Evolutionary conservation across 2,113 vertebrate species (phyloP), one percentile per base, ranked within the genome.

Genomic region (Atrichornis clamosus): DNA sequence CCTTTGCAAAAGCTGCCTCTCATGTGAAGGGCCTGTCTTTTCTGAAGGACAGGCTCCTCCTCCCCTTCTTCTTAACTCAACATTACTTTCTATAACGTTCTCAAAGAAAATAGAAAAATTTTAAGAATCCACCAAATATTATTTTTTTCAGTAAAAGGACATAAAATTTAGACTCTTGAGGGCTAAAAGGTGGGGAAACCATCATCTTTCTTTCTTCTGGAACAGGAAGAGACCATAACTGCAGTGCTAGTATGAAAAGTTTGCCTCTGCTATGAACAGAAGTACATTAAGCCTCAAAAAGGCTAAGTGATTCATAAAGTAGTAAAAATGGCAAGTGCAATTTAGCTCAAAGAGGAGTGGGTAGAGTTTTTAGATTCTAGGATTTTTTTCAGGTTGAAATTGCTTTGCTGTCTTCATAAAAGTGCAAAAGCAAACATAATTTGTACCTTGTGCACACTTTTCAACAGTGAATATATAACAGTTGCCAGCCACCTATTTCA

Each of bases 401-500:
- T 4, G 32, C 88, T 96, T 97, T 67, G 2, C 39, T 77, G 28
- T 87, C 53, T 94, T 79, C 73, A 80, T 18, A 83, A 53, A 95
- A 92, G 81, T 28, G 13, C 52, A 79, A 86, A 96, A 74, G 17
- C 86, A 84, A 94, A 92, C 23, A 58, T 60, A 87, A 87, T 67
- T 81, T n/a, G 20, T 81, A 53, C 18, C 49, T 30, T 42, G 14
- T 63, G 39, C 58, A 78, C 64, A 26, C 44, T 84, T 88, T 96
- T 96, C 77, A 95, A 27, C 60, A 60, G 39, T 63, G 42, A 76
- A 79, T 85, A 39, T 74, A 72, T 35, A 86, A 60, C 76, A 65
- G 74, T 26, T 96, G 72, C 64, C 79, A 96, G 62, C 87, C 78
- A 94, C 47, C 69, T 83, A 50, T 69, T 89, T 58, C 26, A 76